Conservation (phyloP, 2,113 vertebrate species). For the Synchiropus splendidus region DNA sequence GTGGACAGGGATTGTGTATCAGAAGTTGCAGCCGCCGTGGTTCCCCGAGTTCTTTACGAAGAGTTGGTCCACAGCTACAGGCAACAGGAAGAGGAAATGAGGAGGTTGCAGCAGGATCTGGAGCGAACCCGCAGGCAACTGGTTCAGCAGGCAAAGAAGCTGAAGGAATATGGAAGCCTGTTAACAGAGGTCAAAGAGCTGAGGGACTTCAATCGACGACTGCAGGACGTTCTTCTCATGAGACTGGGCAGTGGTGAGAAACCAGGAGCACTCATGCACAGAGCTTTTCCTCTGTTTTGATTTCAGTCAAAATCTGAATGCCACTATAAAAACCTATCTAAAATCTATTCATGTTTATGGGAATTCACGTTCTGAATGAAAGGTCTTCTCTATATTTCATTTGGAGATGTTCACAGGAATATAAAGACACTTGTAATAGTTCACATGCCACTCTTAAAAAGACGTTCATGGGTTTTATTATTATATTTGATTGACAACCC, state of each 20-base stretch:
- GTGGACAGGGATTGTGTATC: conserved; percentile 51
- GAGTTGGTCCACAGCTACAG: conserved; percentile 94
- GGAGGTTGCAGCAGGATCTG: conserved; percentile 91
- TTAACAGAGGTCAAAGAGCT: conserved; percentile 97
- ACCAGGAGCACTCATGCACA: conserved; percentile 9
- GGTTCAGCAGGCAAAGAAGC: conserved; percentile 96
- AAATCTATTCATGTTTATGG: no score
- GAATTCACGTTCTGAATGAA: no score
- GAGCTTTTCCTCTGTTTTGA: no score
- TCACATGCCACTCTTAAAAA: no score
- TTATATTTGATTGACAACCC: no score
- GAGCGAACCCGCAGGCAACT: conserved; percentile 93
- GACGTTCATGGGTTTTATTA: no score
- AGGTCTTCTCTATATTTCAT: no score
- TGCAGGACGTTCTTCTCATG: conserved; percentile 95
- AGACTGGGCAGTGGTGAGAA: conserved; percentile 90
- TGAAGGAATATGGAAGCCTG: conserved; percentile 92
- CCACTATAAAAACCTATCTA: no score
- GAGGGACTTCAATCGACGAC: conserved; percentile 95
- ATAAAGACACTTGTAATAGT: no score
- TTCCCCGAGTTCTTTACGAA: conserved; percentile 90
- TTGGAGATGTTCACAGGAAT: no score
- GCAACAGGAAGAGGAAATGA: conserved; percentile 96
- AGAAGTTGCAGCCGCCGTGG: conserved; percentile 70
- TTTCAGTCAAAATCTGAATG: no score